A percentile compares a stretch with the other conserved stretches of the same genome.
Evolutionary conservation across 2,797 vertebrate genomes (phyloP).

Genomic region (Pipistrellus pygmaeus): DNA sequence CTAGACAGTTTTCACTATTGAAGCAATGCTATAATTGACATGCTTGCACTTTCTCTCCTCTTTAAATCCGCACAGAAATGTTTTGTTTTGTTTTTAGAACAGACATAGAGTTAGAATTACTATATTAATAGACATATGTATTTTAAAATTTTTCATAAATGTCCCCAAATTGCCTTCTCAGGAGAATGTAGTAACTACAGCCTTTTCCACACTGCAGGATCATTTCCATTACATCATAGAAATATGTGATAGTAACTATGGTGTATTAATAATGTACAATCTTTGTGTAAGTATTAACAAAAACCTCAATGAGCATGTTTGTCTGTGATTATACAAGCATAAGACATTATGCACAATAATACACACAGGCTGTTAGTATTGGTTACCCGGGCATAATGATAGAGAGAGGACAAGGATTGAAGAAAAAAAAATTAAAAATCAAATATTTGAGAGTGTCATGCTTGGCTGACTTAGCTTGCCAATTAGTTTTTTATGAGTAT

Average conservation of each 20-base stretch:
- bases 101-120: neutral
- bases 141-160: neutral
- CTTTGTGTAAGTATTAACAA: neutral
- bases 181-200: neutral
- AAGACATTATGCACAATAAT: neutral
- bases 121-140: neutral
- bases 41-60: neutral
- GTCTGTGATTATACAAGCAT: neutral
- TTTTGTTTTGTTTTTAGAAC: neutral
- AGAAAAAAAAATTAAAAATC: neutral
- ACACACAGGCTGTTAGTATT: neutral
- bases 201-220: neutral
- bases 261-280: neutral
- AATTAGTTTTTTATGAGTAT: neutral
- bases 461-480: neutral
- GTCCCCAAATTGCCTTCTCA: neutral
- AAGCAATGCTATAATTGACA: neutral
- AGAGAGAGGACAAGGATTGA: neutral
- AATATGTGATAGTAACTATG: neutral
- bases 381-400: constrained; percentile 5
- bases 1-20: neutral
- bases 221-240: neutral
- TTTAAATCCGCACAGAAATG: neutral
- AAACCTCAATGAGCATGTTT: neutral
- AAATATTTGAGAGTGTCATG: neutral